Evolutionary conservation across 2,888 invertebrate species (phyloP), one percentile per base, ranked within the genome.

Genomic region (Andrena dorsata): DNA sequence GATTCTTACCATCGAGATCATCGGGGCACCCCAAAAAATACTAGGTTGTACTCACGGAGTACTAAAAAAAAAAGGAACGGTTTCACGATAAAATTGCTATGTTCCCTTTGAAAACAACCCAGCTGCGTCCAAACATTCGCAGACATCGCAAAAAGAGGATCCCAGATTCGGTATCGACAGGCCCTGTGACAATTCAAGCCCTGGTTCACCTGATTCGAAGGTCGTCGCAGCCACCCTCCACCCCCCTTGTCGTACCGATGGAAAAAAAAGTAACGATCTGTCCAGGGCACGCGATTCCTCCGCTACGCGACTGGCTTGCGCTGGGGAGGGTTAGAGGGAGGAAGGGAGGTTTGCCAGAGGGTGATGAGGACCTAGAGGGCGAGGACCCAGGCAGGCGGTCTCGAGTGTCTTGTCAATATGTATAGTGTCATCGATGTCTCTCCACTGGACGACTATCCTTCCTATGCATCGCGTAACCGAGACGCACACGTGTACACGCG

Each of bases 401-500:
- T 93, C 93, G 91, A 93, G 93, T 93, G 93, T 91, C 93, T 93
- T 93, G 93, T 93, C 93, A 93, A 93, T 93, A 93, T 93, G 93
- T 93, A 93, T 93, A 93, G 93, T 93, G 93, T 93, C 93, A 93
- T 93, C 93, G 93, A 93, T 92, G 93, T 93, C 92, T 93, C 92
- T 93, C 90, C 88, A 90, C 88, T 85, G 91, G 89, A 90, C 90
- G 91, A 87, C 90, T 85, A 90, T 91, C 88, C 90, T 88, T 89
- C 85, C 83, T 83, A 77, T 84, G 79, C 84, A 75, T 80, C 73
- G 81, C 78, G 80, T 86, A 86, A 83, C 85, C 64, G 65, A 78
- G 71, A 81, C 65, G 64, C 49, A 49, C 65, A 49, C 65, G 60
- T 35, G 69, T 26, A 20, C 28, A 3, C 16, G 32, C 28, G 20